Base-by-base conservation (phyloP, 2,113 vertebrate genomes). In the Gambusia affinis region DNA sequence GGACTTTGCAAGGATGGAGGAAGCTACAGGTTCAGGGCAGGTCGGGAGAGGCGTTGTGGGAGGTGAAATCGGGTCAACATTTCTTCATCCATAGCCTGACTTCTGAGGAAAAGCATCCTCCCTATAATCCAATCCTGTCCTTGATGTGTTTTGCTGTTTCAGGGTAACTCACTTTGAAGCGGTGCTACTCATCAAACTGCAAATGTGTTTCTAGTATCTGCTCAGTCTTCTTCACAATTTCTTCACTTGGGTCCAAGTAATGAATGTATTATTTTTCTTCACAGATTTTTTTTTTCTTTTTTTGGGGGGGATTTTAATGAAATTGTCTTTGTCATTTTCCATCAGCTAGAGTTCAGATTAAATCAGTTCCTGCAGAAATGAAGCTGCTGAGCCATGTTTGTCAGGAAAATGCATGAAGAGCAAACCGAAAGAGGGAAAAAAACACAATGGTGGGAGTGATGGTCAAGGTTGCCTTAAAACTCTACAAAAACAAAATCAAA, bases 391-490 rank as follows among this genome's bases (percentile, higher is more conserved):
- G 88, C 85, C 83, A 81, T 90, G 90, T 92, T 88, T 88, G 92
- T 92, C 91, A 92, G 92, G 90, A 89, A 91, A 91, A 93, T 93
- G 92, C 91, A 93, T 92, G 92, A 92, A 92, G 91, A 92, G 90
- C 86, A 92, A 93, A 92, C 90, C 92, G 92, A 93, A 91, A 93
- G 87, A 90, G 89, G 90, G 90, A 78, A 85, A 88, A 71, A 91
- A 92, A 93, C 92, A 93, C 90, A 93, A 92, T 91, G 93, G 92
- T 92, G 89, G 91, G 90, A 92, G 92, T 92, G 92, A 93, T 93
- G 92, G 87, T 93, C 89, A 91, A 92, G 88, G 90, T 91, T 92
- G 85, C 88, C 87, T 90, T 90, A 87, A 91, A 92, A 90, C 84
- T 92, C 89, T 88, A 91, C 69, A 86, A 83, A 67, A 67, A 17